A percentile compares a stretch with the other conserved stretches of the same genome.
Conservation (phyloP, 2,888 invertebrate species). For the Drosophila siamana region DNA sequence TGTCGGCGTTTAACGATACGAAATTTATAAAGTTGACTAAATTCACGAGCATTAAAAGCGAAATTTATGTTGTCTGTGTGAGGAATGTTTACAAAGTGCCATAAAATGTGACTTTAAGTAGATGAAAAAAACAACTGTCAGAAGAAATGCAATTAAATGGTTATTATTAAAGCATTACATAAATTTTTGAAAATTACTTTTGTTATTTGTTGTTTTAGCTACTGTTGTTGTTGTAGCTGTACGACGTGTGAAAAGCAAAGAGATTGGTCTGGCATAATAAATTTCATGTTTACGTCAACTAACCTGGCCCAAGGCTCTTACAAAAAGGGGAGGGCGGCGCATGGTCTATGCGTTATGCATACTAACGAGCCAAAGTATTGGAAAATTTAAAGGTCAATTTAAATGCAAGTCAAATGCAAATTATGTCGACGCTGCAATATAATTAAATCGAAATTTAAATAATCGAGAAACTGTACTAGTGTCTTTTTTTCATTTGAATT, state of each 20-base stretch:
- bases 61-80: constrained; percentile 28
- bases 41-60: constrained; percentile 17
- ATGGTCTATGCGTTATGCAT: constrained; percentile 12
- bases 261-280: constrained; percentile 25
- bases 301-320: constrained; percentile 39
- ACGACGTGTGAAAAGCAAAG: constrained; percentile 32
- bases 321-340: not conserved
- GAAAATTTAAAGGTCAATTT: constrained; percentile 12
- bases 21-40: constrained; percentile 17
- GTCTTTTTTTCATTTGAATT: constrained; percentile 8
- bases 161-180: constrained; percentile 26
- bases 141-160: constrained; percentile 42
- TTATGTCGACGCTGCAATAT: not conserved
- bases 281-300: constrained; percentile 41
- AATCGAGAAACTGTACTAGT: not conserved
- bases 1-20: constrained; percentile 6
- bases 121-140: constrained; percentile 1
- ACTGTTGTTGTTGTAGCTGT: constrained; percentile 2
- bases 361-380: constrained; percentile 28
- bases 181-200: constrained; percentile 56
- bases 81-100: constrained; percentile 33
- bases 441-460: constrained; percentile 6
- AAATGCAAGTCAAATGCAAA: constrained; percentile 1
- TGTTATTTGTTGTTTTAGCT: constrained; percentile 10
- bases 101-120: constrained; percentile 28